Evolutionary conservation across 2,797 vertebrate species (phyloP).

Genomic region (Pygocentrus nattereri): DNA sequence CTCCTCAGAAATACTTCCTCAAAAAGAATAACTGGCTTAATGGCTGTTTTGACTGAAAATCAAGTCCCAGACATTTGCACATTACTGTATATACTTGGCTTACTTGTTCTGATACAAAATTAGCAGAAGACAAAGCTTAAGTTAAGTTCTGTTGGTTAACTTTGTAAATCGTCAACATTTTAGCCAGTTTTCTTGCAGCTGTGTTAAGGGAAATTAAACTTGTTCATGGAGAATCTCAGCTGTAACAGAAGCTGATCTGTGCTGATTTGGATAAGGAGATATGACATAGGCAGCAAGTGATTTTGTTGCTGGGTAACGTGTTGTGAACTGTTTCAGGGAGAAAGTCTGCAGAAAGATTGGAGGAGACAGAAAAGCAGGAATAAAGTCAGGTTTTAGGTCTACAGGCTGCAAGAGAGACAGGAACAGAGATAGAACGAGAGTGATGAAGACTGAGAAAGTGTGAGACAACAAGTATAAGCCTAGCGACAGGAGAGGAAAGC

Average conservation of each 20-base stretch:
- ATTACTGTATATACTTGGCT: too few species aligned
- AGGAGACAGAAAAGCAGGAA: background rate
- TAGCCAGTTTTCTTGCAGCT: too few species aligned
- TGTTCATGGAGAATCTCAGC: background rate
- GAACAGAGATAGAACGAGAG: background rate
- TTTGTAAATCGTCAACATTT: too few species aligned
- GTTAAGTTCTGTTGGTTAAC: too few species aligned
- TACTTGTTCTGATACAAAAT: too few species aligned
- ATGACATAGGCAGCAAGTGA: background rate
- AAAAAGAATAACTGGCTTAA: too few species aligned
- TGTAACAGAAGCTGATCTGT: background rate
- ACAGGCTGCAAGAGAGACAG: background rate
- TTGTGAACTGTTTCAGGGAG: constrained; percentile 2
- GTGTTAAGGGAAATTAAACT: too few species aligned
- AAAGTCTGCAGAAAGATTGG: constrained; percentile 11
- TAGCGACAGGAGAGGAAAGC: background rate
- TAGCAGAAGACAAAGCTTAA: too few species aligned
- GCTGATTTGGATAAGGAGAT: background rate
- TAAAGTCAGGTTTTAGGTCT: background rate
- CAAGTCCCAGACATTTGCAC: too few species aligned
- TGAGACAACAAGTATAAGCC: background rate
- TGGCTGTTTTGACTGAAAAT: too few species aligned
- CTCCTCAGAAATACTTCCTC: too few species aligned
- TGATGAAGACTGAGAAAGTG: background rate
- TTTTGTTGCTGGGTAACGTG: background rate